Base-by-base conservation (phyloP, 2,797 vertebrate genomes). In the Tiaroga cobitis region DNA sequence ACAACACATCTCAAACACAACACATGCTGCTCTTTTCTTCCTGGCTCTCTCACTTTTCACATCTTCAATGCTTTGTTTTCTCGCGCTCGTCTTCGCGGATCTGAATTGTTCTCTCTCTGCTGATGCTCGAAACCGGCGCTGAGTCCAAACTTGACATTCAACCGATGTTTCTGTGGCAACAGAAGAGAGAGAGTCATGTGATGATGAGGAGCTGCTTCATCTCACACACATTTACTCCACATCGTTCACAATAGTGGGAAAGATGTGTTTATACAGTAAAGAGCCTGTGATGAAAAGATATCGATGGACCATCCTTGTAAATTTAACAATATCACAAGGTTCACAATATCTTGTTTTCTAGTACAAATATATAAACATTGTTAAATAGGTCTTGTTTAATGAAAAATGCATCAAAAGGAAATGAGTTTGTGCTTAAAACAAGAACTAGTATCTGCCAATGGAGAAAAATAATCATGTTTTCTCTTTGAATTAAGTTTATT, bases 91-190 rank as follows among this genome's bases (percentile, higher is more conserved):
- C 70, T 69, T 18, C 13, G 59, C 68, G 63, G 19, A 34, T 34
- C 13, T 32, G 26, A 59, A 54, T 67, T 76, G 26, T 74, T 83
- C 75, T 86, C 63, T 68, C 51, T 80, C 84, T 54, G 32, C 51
- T 84, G 56, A 63, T 81, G 81, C 80, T 43, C 61, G 54, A 69
- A 86, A 82, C 56, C 39, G 59, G 24, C 65, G 51, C 49, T 5
- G n/a, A 84, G 76, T 87, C 83, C 68, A 87, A 82, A 88, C 87
- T 77, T 88, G 87, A 88, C 90, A 90, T 90, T 88, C 84, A 87
- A 81, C 89, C 51, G 83, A 88, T 89, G 89, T 91, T 90, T 90
- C 87, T 90, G 88, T 89, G 86, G 88, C 87, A 90, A 90, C 87
- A 86, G 82, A 80, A 85, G 79, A 87, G 82, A 83, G 54, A 90